Evolutionary conservation across 1,140 invertebrate species (phyloP), one percentile per base, ranked within the genome.

Genomic region (Drosophila quadrilineata): DNA sequence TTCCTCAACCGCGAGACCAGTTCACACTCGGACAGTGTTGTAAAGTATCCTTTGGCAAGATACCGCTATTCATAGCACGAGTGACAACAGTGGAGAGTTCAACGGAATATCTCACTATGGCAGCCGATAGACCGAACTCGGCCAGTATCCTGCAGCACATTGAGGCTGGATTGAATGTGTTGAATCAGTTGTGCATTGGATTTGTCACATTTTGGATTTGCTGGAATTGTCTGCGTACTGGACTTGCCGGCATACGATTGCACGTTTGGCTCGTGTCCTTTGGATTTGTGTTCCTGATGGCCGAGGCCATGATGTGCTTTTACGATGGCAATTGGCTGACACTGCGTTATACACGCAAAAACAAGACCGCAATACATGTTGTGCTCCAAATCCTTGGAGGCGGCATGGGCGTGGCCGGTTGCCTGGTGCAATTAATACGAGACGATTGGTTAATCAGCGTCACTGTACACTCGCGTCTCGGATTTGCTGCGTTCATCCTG

Each of bases 141-240:
- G 60, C 74, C 1, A 68, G 40, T n/a, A 29, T 64, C 6, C 6
- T 76, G 2, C 53, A 86, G 28, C 77, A 82, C 3, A 40, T 86
- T 5, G 80, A 86, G 19, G 56, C 82, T 1, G 59, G 9, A 2
- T 38, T 89, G 3, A 71, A 80, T 59, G 66, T 80, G 6, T 45
- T 89, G 1, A 89, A 89, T 43, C 88, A 88, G 12, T 22, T 89
- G 26, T 71, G 84, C 46, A 89, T 89, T 21, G 88, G 88, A 0
- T 89, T 89, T 29, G 69, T 89, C 1, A 82, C 80, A n/a, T 56
- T 89, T 22, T 89, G 84, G 69, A 66, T 89, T n/a, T 71, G 75
- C 29, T 89, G 88, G 88, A 76, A 54, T 22, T 87, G 88, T 35
- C 43, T 89, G 12, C 65, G 84, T 3, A 14, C 65, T 3, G 69